Evolutionary conservation across 2,797 vertebrate species (phyloP).

Genomic region (Gallinago solitaria): DNA sequence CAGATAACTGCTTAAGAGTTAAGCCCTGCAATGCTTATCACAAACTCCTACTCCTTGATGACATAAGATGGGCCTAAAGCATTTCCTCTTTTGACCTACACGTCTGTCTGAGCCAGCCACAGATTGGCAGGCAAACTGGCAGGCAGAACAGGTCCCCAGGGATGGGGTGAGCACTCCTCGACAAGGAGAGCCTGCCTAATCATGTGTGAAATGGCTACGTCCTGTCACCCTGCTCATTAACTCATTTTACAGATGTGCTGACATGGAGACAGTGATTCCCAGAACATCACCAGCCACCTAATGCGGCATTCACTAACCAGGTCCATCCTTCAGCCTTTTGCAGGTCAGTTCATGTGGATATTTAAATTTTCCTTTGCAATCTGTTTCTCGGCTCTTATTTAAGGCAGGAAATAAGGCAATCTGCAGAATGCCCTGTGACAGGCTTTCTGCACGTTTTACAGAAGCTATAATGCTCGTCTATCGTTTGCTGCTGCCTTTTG

Average conservation of each 20-base stretch:
- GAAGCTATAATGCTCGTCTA: not conserved
- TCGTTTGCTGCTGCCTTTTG: conserved; percentile 32
- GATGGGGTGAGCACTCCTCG: not conserved
- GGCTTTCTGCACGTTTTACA: not conserved
- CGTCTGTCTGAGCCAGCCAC: not conserved
- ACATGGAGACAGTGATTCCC: not conserved
- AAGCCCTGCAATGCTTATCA: not conserved
- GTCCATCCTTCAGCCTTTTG: not conserved
- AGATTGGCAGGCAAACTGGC: not conserved
- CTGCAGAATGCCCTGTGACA: not conserved
- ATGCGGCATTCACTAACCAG: not conserved
- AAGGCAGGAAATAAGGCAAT: not conserved
- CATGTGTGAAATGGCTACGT: not conserved
- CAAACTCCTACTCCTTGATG: not conserved
- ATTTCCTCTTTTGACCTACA: not conserved
- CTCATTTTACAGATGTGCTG: not conserved
- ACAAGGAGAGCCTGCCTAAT: not conserved
- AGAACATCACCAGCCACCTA: not conserved
- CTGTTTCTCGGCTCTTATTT: not conserved
- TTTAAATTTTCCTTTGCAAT: not conserved
- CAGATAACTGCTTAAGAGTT: not conserved
- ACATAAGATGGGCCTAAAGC: not conserved
- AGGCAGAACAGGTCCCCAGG: not conserved
- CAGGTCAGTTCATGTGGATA: not conserved
- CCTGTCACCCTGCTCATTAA: not conserved